phyloP scores from a whole-genome alignment of 1,140 invertebrate species.

The Drosophila grimshawi region DNA sequence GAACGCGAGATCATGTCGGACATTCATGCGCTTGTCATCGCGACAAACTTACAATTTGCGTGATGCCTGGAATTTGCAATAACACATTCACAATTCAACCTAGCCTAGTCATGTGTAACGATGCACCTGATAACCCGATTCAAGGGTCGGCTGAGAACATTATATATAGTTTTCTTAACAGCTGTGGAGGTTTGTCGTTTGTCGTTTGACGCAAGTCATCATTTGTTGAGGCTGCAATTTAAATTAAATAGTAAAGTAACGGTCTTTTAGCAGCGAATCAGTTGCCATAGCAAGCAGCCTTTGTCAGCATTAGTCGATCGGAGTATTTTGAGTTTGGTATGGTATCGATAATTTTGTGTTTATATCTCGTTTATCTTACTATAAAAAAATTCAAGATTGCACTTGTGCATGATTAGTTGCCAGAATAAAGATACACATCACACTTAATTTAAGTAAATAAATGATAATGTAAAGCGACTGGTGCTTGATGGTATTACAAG shows the following conservation, averaged over 20 bases:
- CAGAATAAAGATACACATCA: no score
- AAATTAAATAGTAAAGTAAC: slow-evolving; percentile 24
- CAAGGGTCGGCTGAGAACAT: slow-evolving; percentile 33
- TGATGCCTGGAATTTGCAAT: slow-evolving; percentile 42
- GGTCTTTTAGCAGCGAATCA: not conserved
- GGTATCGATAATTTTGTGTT: slow-evolving; percentile 19
- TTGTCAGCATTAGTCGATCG: slow-evolving; percentile 2
- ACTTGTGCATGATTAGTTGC: no score
- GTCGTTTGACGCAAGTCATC: slow-evolving; percentile 51
- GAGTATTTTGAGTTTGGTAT: not conserved
- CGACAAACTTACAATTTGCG: slow-evolving; percentile 26
- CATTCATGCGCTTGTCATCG: slow-evolving; percentile 74
- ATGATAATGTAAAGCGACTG: not conserved
- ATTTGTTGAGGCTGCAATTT: slow-evolving; percentile 6
- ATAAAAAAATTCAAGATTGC: no score
- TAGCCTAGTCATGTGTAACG: slow-evolving; percentile 38
- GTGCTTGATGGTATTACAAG: no score
- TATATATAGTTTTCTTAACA: slow-evolving; percentile 51
- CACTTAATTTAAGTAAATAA: not conserved
- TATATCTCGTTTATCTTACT: no score
- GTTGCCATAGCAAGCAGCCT: slow-evolving; percentile 14
- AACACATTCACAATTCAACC: slow-evolving; percentile 13
- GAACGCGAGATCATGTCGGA: slow-evolving; percentile 69
- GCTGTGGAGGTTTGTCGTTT: slow-evolving; percentile 11
- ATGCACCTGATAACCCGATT: slow-evolving; percentile 54